A percentile compares a stretch with the other conserved stretches of the same genome.
Evolutionary conservation across 2,113 vertebrate genomes (phyloP).

Genomic region (Semicossyphus pulcher): DNA sequence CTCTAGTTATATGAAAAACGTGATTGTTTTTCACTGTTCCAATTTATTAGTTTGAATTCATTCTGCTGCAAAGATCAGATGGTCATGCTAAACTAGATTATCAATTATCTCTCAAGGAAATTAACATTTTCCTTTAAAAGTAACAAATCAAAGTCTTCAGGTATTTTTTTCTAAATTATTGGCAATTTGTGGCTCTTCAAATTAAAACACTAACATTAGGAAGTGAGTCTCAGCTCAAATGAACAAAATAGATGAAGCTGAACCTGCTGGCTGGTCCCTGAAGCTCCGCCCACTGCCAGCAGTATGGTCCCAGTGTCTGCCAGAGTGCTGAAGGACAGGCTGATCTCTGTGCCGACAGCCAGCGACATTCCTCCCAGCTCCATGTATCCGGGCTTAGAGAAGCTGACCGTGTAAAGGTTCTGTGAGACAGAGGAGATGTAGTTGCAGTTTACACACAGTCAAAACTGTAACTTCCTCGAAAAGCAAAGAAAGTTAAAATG

Average conservation of each 20-base stretch:
- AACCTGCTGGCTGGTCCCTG: slow-evolving; percentile 57
- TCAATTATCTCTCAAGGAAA: too few relatives aligned
- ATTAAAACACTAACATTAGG: too few relatives aligned
- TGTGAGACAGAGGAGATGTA: slow-evolving; percentile 69
- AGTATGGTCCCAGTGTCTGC: slow-evolving; percentile 92
- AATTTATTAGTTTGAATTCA: background rate
- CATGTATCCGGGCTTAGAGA: slow-evolving; percentile 91
- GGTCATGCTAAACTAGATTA: too few relatives aligned
- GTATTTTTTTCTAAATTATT: too few relatives aligned
- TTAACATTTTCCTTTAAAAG: too few relatives aligned
- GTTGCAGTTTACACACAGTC: too few relatives aligned
- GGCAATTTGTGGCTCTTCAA: too few relatives aligned
- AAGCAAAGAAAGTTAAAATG: too few relatives aligned
- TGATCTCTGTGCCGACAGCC: slow-evolving; percentile 90
- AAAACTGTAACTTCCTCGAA: too few relatives aligned
- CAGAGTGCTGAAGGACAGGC: slow-evolving; percentile 95
- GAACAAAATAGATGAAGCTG: slow-evolving; percentile 13
- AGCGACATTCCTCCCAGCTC: slow-evolving; percentile 88
- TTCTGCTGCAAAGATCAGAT: background rate
- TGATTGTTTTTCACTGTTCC: background rate
- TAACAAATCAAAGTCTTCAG: too few relatives aligned
- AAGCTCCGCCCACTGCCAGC: slow-evolving; percentile 84
- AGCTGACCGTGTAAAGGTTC: slow-evolving; percentile 94
- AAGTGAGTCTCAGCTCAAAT: slow-evolving; percentile 8
- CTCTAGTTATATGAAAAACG: background rate